Base-by-base conservation (phyloP, 2,113 vertebrate species). In the Tor tambroides region DNA sequence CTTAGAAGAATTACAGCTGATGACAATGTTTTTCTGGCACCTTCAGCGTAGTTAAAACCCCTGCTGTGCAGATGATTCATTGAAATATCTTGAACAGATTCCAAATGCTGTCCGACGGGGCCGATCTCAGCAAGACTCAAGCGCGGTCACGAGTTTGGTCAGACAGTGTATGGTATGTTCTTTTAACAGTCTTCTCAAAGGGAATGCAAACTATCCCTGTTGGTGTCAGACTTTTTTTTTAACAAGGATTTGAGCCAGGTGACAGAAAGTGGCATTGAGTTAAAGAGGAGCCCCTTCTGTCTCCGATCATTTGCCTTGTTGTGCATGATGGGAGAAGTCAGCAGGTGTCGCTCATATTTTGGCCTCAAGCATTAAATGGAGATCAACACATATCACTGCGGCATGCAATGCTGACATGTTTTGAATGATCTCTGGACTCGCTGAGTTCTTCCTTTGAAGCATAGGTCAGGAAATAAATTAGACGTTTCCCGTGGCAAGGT, bases 381-480 rank as follows among this genome's bases (percentile, higher is more conserved):
- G 41, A 65, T 85, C 81, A 77, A 85, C 88, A 76, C 67, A n/a
- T 51, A 77, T 86, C 85, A 17, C 4, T 43, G 15, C 17, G 78
- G 85, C 75, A 87, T 89, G 77, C 35, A 19, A 61, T 83, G 84
- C 59, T 85, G 87, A 88, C 85, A 88, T 77, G 74, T 83, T 83
- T 88, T 88, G 85, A 79, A 49, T 78, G 61, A 83, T 88, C 54
- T 75, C 75, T 15, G 5, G 9, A 75, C 83, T 74, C 75, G 54
- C 79, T 79, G 86, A 80, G 67, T 26, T 72, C 41, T 72, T 51
- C 28, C 26, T 21, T 10, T 49, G 46, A 35, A 84, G 56, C 28
- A n/a, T 26, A 63, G 56, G 14, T 80, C 43, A 30, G 17, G 9
- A 56, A 56, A 56, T 46, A 46, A 46, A 12, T 12, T 0, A 46